Conservation (phyloP, 2,888 invertebrate species). For the Pandemis corylana region DNA sequence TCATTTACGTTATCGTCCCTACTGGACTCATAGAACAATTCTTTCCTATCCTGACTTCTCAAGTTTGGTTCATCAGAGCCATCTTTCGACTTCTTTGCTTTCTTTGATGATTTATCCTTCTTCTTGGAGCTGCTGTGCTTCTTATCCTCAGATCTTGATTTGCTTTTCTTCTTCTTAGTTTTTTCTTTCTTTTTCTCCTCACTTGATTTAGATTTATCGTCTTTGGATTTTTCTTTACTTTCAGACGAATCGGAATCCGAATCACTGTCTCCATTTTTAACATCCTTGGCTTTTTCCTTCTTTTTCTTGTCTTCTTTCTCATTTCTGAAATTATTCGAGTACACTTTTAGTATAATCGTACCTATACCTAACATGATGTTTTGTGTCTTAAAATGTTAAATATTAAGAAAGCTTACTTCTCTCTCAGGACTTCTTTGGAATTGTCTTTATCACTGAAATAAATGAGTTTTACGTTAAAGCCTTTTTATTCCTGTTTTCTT, state of each 20-base stretch:
- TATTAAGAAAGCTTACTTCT: constrained; percentile 35
- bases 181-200: constrained; percentile 37
- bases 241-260: constrained; percentile 46
- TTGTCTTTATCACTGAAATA: constrained; percentile 46
- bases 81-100: constrained; percentile 46
- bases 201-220: constrained; percentile 12
- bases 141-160: constrained; percentile 9
- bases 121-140: constrained; percentile 12
- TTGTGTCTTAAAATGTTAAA: background rate
- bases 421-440: constrained; percentile 46
- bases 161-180: constrained; percentile 21
- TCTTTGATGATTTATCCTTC: constrained; percentile 27
- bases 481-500: background rate
- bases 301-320: constrained; percentile 42
- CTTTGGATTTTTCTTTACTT: constrained; percentile 37
- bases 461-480: background rate
- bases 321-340: constrained; percentile 40
- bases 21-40: constrained; percentile 72
- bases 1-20: constrained; percentile 75
- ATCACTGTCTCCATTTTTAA: constrained; percentile 40
- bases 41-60: constrained; percentile 48
- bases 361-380: background rate
- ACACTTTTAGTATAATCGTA: background rate
- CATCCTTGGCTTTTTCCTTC: constrained; percentile 42
- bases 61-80: constrained; percentile 19